Base-by-base conservation (phyloP, 2,113 vertebrate species). In the Tylochromis polylepis region DNA sequence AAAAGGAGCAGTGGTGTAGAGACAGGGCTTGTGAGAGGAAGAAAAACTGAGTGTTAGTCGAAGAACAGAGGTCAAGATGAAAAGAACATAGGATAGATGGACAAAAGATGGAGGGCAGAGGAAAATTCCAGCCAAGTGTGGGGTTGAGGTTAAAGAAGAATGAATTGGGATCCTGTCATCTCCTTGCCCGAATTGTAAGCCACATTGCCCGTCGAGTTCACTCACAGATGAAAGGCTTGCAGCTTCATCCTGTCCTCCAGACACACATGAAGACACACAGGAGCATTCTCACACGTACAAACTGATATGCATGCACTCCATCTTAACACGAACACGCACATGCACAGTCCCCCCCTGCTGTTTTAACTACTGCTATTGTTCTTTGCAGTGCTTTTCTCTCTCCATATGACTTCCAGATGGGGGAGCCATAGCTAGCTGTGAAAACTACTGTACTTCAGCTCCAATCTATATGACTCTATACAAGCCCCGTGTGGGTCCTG, bases 361-460 rank as follows among this genome's bases (percentile, higher is more conserved):
- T 77, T 94, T 94, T 84, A 94, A 92, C 79, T 58, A 55, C 89
- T 89, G 46, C 85, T 22, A 93, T 94, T 94, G 93, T 95, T 95
- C 91, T 81, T 56, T 5, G 53, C 70, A 77, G 82, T 58, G 70
- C 43, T 87, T n/a, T n/a, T 87, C 84, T 60, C 86, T 55, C 79
- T 79, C 82, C 15, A 82, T 93, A 94, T 95, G 93, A 93, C 85
- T 87, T 94, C 92, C 95, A 96, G 91, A 95, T 96, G 96, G 79
- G 49, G 79, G 49, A 75, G 55, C 72, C 38, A 29, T 5, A n/a
- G 84, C 87, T 72, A 60, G 72, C 93, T 82, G 86, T 16, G 85
- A 87, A 91, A 87, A 92, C 91, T 93, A 93, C 94, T 90, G 90
- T 83, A 91, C 88, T 88, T 92, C 87, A 89, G 31, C 88, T 91